Percentiles rank a stretch among this genome's conserved stretches.
phyloP scores from a whole-genome alignment of 2,113 vertebrate species.

The Hipposideros armiger region DNA sequence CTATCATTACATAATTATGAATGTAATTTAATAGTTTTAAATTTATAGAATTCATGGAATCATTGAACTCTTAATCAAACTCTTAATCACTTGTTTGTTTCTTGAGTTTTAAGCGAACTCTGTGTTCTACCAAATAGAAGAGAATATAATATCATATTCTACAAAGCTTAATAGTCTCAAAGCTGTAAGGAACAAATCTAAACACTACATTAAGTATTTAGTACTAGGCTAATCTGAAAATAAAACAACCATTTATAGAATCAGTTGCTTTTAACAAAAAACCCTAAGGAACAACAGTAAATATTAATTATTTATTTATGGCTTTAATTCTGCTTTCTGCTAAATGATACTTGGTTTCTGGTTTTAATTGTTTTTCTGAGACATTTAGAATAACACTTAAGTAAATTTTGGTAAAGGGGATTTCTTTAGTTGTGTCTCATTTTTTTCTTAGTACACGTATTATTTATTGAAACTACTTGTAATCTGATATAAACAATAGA shows the following conservation, averaged over 20 bases:
- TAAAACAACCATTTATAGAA: neutral
- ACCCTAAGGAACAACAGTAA: neutral
- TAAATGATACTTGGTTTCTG: neutral
- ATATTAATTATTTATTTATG: neutral
- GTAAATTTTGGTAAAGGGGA: neutral
- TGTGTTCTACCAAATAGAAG: neutral
- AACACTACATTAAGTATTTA: neutral
- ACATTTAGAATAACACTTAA: neutral
- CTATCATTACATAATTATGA: neutral
- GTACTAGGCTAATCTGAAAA: neutral
- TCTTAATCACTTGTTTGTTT: neutral
- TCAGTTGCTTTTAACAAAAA: neutral
- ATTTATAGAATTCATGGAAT: neutral
- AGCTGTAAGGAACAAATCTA: neutral
- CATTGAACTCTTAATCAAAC: neutral
- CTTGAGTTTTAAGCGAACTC: conserved; percentile 12
- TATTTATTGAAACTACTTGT: neutral
- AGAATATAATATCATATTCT: neutral
- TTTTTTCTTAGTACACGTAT: neutral
- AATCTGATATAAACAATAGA: conserved; percentile 15
- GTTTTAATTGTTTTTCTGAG: neutral
- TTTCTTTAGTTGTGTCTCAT: neutral
- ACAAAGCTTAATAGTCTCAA: neutral
- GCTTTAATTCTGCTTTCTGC: neutral
- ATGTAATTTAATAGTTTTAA: neutral